Evolutionary conservation across 2,888 invertebrate species (phyloP).

Genomic region (Drosophila testacea): DNA sequence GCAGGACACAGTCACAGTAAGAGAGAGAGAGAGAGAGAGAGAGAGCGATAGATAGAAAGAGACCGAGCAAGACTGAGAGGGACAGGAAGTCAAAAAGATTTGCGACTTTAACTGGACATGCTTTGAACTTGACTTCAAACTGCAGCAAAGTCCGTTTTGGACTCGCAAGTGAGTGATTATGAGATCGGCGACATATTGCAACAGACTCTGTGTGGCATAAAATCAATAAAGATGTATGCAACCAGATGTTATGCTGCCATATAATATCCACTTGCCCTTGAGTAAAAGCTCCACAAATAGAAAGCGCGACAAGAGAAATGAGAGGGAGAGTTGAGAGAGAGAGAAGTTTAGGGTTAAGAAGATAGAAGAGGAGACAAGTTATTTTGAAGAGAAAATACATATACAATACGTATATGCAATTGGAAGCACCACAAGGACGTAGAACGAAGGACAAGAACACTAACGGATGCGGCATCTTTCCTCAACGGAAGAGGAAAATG

Average conservation of each 20-base stretch:
- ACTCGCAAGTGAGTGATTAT: constrained; percentile 50
- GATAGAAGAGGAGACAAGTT: constrained; percentile 3
- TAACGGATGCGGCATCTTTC: constrained; percentile 82
- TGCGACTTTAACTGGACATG: constrained; percentile 62
- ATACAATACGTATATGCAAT: constrained; percentile 17
- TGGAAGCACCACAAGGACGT: constrained; percentile 26
- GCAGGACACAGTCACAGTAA: constrained; percentile 24
- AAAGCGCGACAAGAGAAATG: constrained; percentile 46
- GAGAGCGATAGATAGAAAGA: constrained; percentile 1
- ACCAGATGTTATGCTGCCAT: constrained; percentile 46
- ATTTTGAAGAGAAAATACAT: constrained; percentile 12
- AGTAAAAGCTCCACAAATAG: constrained; percentile 33
- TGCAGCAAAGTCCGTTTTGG: constrained; percentile 4
- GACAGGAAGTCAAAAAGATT: constrained; percentile 54
- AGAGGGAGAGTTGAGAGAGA: constrained; percentile 18
- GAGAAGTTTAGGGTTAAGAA: neutral
- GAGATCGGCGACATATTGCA: constrained; percentile 44
- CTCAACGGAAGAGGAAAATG: constrained; percentile 83
- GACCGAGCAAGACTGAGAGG: constrained; percentile 1
- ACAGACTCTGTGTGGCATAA: constrained; percentile 11
- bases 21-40: constrained; percentile 3
- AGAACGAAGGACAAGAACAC: constrained; percentile 28
- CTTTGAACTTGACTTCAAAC: constrained; percentile 49
- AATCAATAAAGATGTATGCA: constrained; percentile 55
- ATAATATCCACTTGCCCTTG: constrained; percentile 73